Conservation (phyloP, 53 echinoderm and acorn worm genomes). For the Temnopleurus reevesii region DNA sequence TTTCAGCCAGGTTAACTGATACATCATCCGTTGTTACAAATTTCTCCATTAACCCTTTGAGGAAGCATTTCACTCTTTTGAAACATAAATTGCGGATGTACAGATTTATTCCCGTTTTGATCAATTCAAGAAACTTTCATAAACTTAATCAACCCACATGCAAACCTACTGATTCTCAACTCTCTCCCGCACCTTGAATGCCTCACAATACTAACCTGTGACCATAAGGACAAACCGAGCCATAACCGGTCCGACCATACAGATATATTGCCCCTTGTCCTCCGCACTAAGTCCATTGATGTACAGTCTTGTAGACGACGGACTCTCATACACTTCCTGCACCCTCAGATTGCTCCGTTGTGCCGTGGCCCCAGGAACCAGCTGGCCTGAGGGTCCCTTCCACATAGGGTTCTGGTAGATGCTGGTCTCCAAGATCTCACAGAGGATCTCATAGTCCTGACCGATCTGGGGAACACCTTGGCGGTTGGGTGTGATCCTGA, state of each 20-base stretch:
- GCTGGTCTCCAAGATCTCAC: conserved; percentile 70
- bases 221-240: conserved; percentile 55
- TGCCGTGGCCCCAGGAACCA: conserved; percentile 47
- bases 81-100: too few relatives aligned
- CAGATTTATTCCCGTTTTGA: too few relatives aligned
- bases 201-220: conserved; percentile 21
- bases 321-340: conserved; percentile 55
- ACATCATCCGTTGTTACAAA: conserved; percentile 74
- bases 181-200: too few relatives aligned
- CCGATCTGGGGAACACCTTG: conserved; percentile 60
- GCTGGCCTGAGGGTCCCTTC: conserved; percentile 70
- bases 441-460: conserved; percentile 65
- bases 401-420: conserved; percentile 71
- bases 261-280: conserved; percentile 75
- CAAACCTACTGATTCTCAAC: too few relatives aligned
- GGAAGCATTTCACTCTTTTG: too few relatives aligned
- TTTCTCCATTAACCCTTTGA: conserved; percentile 94
- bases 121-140: too few relatives aligned
- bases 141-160: too few relatives aligned
- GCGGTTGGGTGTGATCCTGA: conserved; percentile 69
- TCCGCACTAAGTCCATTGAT: conserved; percentile 57
- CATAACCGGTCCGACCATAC: conserved; percentile 85
- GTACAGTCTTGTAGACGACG: conserved; percentile 61
- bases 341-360: conserved; percentile 29
- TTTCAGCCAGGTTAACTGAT: conserved; percentile 70